A percentile compares a stretch with the other conserved stretches of the same genome.
phyloP scores from a whole-genome alignment of 1,140 invertebrate genomes.

The Cephus cinctus region DNA sequence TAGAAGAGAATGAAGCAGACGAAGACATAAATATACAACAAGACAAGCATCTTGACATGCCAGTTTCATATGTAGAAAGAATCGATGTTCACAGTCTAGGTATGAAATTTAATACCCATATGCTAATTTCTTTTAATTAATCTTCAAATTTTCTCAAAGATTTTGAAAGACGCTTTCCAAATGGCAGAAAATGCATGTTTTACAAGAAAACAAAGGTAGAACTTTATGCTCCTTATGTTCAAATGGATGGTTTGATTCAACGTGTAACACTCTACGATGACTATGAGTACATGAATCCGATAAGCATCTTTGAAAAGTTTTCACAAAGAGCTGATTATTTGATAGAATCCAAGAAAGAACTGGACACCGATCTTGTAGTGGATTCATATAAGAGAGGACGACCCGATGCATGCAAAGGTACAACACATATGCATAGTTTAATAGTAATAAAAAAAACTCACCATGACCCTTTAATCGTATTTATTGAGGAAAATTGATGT shows the following conservation, averaged over 20 bases:
- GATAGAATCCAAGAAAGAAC: constrained; percentile 60
- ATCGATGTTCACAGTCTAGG: constrained; percentile 68
- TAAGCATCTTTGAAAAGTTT: constrained; percentile 68
- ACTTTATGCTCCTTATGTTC: constrained; percentile 73
- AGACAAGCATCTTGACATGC: constrained; percentile 77
- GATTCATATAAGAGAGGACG: constrained; percentile 72
- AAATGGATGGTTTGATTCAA: constrained; percentile 69
- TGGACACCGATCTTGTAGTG: constrained; percentile 56
- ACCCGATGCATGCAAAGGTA: constrained; percentile 68
- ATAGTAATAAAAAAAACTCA: too few relatives aligned
- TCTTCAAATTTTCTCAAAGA: constrained; percentile 58
- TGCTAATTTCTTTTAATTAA: constrained; percentile 4
- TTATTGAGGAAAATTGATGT: too few relatives aligned
- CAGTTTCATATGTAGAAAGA: constrained; percentile 73
- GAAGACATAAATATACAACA: constrained; percentile 44
- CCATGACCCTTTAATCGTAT: too few relatives aligned
- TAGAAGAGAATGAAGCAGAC: constrained; percentile 30
- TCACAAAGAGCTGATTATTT: constrained; percentile 70
- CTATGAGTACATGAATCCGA: constrained; percentile 62
- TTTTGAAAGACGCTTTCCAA: constrained; percentile 73
- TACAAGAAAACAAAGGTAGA: constrained; percentile 78
- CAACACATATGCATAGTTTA: too few relatives aligned
- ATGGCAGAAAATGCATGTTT: constrained; percentile 66
- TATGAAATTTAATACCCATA: constrained; percentile 32
- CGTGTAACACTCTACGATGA: constrained; percentile 70